Base-by-base conservation (phyloP, 2,113 vertebrate genomes). In the Meriones unguiculatus region DNA sequence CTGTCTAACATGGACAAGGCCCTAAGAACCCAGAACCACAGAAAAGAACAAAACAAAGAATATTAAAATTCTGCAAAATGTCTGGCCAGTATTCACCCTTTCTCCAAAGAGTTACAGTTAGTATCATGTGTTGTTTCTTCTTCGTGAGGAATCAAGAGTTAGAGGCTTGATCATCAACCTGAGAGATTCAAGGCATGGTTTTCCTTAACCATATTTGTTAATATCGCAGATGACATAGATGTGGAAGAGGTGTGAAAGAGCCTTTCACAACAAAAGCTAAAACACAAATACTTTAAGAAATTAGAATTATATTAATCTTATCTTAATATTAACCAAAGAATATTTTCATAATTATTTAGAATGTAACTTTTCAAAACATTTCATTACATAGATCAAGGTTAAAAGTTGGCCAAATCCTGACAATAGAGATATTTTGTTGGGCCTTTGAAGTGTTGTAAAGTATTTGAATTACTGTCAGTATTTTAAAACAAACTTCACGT, bases 401-500 rank as follows among this genome's bases (percentile, higher is more conserved):
- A 73, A 50, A 13, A 64, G 50, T 15, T 75, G 35, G 35, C 38
- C 20, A 75, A 52, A 11, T 75, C 22, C 93, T 59, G 22, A 35
- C 5, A 1, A 1, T 75, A n/a, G 38, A 75, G 32, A 9, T 92
- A 65, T 41, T 94, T 92, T 65, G 4, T 91, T 96, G 76, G 59
- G 30, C 15, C 4, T 91, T 94, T 94, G 50, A 28, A 88, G 64
- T 93, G 50, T 81, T 89, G 54, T 69, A 2, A 41, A 95, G 7
- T 46, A 81, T 82, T 93, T 93, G 77, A 80, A 54, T 69, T 84
- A 76, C 15, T 93, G n/a, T 22, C 73, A 89, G 20, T 82, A 92
- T 92, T 89, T 95, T 81, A 86, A 59, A 81, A 72, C 15, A 77
- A 64, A 38, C 64, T 85, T 95, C 59, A 75, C 7, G 64, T 81